Evolutionary conservation across 2,797 vertebrate species (phyloP).

Genomic region (Sandelia bainsii): DNA sequence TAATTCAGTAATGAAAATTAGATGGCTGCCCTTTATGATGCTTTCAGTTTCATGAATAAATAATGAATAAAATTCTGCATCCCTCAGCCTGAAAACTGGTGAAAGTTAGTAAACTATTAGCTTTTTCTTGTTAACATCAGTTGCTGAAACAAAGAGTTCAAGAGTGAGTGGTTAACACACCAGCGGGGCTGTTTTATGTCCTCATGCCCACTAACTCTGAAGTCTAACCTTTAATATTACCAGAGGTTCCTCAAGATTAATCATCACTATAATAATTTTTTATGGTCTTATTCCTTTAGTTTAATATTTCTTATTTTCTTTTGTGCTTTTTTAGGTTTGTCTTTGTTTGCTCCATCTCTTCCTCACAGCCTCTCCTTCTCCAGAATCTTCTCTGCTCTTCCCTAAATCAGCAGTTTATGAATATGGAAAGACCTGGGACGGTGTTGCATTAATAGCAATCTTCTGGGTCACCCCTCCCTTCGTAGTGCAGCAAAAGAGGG

Average conservation of each 20-base stretch:
- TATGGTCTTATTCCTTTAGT: background rate
- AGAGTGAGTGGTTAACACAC: too few species aligned
- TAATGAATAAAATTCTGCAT: too few species aligned
- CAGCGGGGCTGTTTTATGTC: too few species aligned
- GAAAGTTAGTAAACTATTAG: too few species aligned
- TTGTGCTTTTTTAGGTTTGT: background rate
- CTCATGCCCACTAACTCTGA: background rate
- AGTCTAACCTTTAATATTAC: background rate
- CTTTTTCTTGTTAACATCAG: too few species aligned
- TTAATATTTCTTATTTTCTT: background rate
- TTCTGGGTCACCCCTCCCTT: conserved; percentile 69
- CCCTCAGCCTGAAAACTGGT: too few species aligned
- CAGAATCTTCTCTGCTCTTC: conserved; percentile 17
- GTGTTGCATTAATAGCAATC: conserved; percentile 64
- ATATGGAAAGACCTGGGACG: conserved; percentile 60
- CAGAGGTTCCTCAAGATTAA: background rate
- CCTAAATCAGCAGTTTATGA: conserved; percentile 63
- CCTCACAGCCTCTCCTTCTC: conserved; percentile 18
- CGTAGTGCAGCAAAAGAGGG: conserved; percentile 2
- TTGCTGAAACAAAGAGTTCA: too few species aligned
- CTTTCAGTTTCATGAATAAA: too few species aligned
- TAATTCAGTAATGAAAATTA: too few species aligned
- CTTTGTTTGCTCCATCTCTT: conserved; percentile 18
- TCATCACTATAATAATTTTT: background rate
- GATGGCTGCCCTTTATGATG: too few species aligned